Evolutionary conservation across 2,888 invertebrate species (phyloP), one percentile per base, ranked within the genome.

Genomic region (Clitarchus hookeri): DNA sequence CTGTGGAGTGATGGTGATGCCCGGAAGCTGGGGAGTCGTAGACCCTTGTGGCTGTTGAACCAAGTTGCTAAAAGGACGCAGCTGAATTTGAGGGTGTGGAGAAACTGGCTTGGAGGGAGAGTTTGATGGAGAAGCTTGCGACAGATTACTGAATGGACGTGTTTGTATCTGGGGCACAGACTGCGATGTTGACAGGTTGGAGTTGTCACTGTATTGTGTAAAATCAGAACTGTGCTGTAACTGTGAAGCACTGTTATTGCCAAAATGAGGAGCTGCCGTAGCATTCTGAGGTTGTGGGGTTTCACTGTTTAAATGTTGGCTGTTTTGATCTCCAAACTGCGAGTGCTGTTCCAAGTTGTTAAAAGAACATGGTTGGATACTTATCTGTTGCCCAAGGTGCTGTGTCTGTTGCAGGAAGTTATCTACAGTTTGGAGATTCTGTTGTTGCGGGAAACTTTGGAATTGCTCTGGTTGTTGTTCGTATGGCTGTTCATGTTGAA

Each of bases 161-260:
- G 65, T 23, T 23, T 65, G 87, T 91, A 91, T 6, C 92, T 92
- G 44, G 85, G 79, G 27, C 85, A 77, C 84, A 92, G 90, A 88
- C 90, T 91, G 65, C 16, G 65, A 65, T 65, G 65, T n/a, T 65
- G 65, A 19, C 16, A 19, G 65, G 65, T 65, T 65, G 65, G 65
- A 65, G 65, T 65, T 65, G n/a, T 65, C 65, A 65, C 23, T 65
- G 65, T 65, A 65, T 8, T 65, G 19, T n/a, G 65, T 65, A 65
- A 65, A 65, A n/a, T 65, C 65, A 16, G 65, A 65, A 65, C n/a
- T 65, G 2, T 65, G 65, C 65, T 65, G 65, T n/a, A 19, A 65
- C 65, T 65, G 65, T 65, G 65, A 65, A 8, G n/a, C n/a, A n/a
- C n/a, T n/a, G 23, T 65, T 65, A 65, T 65, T 65, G n/a, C 65